Evolutionary conservation across 2,888 invertebrate species (phyloP).

Genomic region (Polylopha cassiicola): DNA sequence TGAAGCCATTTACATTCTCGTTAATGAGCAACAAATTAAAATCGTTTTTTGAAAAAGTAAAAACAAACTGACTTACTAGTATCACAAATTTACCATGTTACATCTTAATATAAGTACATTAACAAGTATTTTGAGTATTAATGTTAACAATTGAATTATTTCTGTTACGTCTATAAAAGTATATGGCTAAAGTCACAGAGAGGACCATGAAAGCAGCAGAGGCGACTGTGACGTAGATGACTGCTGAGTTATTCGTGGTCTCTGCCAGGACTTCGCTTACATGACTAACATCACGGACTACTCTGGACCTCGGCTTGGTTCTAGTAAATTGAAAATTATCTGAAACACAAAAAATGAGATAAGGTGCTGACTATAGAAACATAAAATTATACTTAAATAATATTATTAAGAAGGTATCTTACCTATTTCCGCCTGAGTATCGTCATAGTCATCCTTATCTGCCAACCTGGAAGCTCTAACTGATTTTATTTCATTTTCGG

Average conservation of each 20-base stretch:
- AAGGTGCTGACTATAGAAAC: background rate
- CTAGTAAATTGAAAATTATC: slow-evolving; percentile 60
- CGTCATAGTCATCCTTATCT: slow-evolving; percentile 45
- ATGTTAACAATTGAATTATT: slow-evolving; percentile 26
- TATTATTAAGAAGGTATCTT: slow-evolving; percentile 27
- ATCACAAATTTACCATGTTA: slow-evolving; percentile 47
- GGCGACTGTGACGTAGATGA: slow-evolving; percentile 47
- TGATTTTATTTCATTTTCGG: slow-evolving; percentile 58
- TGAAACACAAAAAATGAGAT: slow-evolving; percentile 37
- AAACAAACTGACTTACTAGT: slow-evolving; percentile 29
- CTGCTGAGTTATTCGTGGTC: slow-evolving; percentile 33
- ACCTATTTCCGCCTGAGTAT: slow-evolving; percentile 50
- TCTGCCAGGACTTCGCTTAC: slow-evolving; percentile 29
- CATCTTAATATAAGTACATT: slow-evolving; percentile 24
- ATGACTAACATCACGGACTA: slow-evolving; percentile 49
- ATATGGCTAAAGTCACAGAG: slow-evolving; percentile 43
- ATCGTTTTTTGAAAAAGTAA: slow-evolving; percentile 1
- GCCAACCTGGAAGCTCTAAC: slow-evolving; percentile 44
- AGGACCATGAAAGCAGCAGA: slow-evolving; percentile 43
- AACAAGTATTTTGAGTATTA: slow-evolving; percentile 32
- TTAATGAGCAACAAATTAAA: slow-evolving; percentile 13
- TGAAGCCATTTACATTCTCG: slow-evolving; percentile 35
- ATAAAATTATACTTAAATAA: background rate
- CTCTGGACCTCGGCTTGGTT: slow-evolving; percentile 56
- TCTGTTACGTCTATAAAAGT: slow-evolving; percentile 40